Evolutionary conservation across 2,113 vertebrate genomes (phyloP), one percentile per base, ranked within the genome.

Genomic region (Baryphthengus martii): DNA sequence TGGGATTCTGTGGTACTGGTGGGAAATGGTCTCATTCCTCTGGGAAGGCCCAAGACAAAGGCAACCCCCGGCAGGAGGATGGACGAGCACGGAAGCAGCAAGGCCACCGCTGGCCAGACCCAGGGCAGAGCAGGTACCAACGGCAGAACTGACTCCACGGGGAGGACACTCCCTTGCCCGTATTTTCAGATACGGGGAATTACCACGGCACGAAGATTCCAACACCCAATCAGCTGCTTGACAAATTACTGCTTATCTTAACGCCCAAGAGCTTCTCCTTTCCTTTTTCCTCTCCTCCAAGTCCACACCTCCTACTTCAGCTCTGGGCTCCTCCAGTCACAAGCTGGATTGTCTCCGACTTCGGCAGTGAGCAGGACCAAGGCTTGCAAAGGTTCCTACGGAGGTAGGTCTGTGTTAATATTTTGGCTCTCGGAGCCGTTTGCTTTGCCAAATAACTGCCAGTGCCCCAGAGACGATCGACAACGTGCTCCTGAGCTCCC

Each of bases 141-240:
- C 1, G 12, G 45, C 71, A 66, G 71, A 42, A 26, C 0, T 0
- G 44, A 21, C 39, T 21, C 5, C 0, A 3, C 35, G n/a, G 21
- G 26, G 29, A 61, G 74, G 62, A 85, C 9, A 2, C 16, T 88
- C 63, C 63, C 62, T 63, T 63, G 58, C n/a, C 50, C 24, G 66
- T 26, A 68, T 47, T 75, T 77, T 35, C 74, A 82, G 89, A 58
- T 1, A 58, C 20, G 35, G 44, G 4, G 44, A 84, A 87, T 71
- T 66, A 65, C 35, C 55, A 53, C 75, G 70, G 71, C 71, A 83
- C 25, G 17, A 52, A 72, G 93, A 75, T 67, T 44, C 45, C 3
- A 35, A 66, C 61, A 79, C 13, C 52, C 66, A 53, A 45, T 23
- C 71, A 92, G 61, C 52, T 45, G 5, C 15, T 74, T 85, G 74